Base-by-base conservation (phyloP, 2,888 invertebrate genomes). In the Melieria picta region DNA sequence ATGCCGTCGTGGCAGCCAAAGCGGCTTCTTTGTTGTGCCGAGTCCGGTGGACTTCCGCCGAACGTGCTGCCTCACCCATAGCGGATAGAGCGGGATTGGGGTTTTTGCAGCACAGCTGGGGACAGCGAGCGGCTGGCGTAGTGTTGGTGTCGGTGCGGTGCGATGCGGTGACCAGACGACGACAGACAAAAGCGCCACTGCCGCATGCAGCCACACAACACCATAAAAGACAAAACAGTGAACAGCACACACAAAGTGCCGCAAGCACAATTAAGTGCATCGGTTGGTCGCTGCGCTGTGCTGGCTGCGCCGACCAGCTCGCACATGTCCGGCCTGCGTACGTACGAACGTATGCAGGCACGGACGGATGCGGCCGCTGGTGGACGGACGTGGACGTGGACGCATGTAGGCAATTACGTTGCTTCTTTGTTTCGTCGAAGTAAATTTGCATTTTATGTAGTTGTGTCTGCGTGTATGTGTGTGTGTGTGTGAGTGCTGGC, bases 371-470 rank as follows among this genome's bases (percentile, higher is more conserved):
- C 11, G 50, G 30, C 30, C 30, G 30, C 30, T 30, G 30, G 30
- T 30, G 30, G 30, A 30, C 30, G 30, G 30, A 30, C 30, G 30
- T 30, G 30, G 30, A 30, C 30, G 30, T 30, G 30, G 30, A 30
- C 11, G 50, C 11, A 72, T 72, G 68, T 70, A 61, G 55, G 60
- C 58, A 73, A 73, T 72, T 73, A 65, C 69, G 68, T 70, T 65
- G 56, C 57, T 68, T 69, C 65, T 70, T 73, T 72, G 69, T 69
- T 70, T 64, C 72, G 58, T 16, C 52, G 55, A 61, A 58, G n/a
- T 5, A 68, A 45, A 63, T 66, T 70, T 68, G 43, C 43, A 75
- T 73, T 73, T 73, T 61, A 67, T 69, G 72, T 69, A 50, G 60
- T 64, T 45, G 67, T 56, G 56, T 30, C 43, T 55, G 63, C 58